phyloP scores from a whole-genome alignment of 2,888 invertebrate genomes.

The Scaeva pyrastri region DNA sequence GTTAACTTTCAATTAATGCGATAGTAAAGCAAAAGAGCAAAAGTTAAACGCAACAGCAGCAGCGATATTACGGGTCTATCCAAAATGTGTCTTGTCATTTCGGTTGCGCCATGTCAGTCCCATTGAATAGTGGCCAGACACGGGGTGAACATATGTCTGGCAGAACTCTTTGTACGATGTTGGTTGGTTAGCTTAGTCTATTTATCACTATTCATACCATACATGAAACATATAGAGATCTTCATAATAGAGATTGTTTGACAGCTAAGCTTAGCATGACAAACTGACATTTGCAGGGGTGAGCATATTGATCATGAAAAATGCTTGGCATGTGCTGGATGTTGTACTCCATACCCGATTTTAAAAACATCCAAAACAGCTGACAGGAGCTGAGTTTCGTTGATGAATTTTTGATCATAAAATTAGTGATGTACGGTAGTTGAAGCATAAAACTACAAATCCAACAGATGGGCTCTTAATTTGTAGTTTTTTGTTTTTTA shows the following conservation, averaged over 20 bases:
- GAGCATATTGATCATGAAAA: background rate
- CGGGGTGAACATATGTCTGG: conserved; percentile 59
- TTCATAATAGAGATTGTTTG: conserved; percentile 33
- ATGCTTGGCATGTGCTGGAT: background rate
- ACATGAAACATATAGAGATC: conserved; percentile 48
- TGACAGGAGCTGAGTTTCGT: too few species aligned
- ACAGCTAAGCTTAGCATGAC: conserved; percentile 45
- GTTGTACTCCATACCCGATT: background rate
- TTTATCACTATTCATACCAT: conserved; percentile 5
- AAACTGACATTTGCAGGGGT: background rate
- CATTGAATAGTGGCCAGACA: conserved; percentile 41
- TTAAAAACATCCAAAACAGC: too few species aligned
- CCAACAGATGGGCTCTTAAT: too few species aligned
- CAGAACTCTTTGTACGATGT: conserved; percentile 55
- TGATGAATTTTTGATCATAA: too few species aligned
- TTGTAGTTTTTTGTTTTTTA: too few species aligned
- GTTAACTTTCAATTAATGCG: conserved; percentile 17
- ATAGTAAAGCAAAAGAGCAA: background rate
- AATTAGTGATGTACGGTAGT: too few species aligned
- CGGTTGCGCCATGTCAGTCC: conserved; percentile 50
- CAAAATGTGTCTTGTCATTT: conserved; percentile 45
- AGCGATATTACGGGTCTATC: background rate
- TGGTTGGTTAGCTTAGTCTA: background rate
- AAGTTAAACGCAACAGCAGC: conserved; percentile 19
- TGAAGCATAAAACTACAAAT: too few species aligned